Evolutionary conservation across 2,888 invertebrate species (phyloP), one percentile per base, ranked within the genome.

Genomic region (Drosophila mulleri): DNA sequence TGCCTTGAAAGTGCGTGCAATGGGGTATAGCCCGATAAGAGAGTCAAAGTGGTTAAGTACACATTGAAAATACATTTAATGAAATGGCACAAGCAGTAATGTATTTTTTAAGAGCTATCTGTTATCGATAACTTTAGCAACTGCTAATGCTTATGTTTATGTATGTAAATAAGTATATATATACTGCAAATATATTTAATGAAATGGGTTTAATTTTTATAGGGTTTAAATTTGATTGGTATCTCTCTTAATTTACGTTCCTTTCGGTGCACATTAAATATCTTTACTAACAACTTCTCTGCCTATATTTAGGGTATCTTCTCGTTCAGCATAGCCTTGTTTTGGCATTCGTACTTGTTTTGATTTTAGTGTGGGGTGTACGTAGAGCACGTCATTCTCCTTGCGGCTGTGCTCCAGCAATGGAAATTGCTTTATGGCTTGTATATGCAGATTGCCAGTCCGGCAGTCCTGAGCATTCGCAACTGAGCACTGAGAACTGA

Each of bases 371-470:
- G 70, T 74, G 79, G 63, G 69, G 69, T 65, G 75, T 79, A 75
- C 39, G 45, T 47, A 35, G 73, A 83, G 68, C 67, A 65, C 67
- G 57, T 76, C 63, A 75, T 60, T 77, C 68, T 78, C 62, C 67
- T 75, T 62, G 71, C 39, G 53, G 70, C 62, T 73, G 56, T 79
- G 80, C 71, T 72, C 69, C 88, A 75, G 70, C 79, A 89, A 90
- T 90, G 89, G 90, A 91, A 90, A 90, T 91, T 89, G 84, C 86
- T 89, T 90, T 91, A 90, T 90, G 83, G 90, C 90, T 91, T 89
- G 89, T 91, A 90, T 90, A 90, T 90, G 90, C 90, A 91, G 90
- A 90, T 90, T 84, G 89, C 81, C 54, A 74, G 75, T 73, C 67
- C 53, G 58, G 26, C 41, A 47, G 44, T 67, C 78, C 58, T 65